Base-by-base conservation (phyloP, 2,888 invertebrate genomes). In the Eilema sororculum region DNA sequence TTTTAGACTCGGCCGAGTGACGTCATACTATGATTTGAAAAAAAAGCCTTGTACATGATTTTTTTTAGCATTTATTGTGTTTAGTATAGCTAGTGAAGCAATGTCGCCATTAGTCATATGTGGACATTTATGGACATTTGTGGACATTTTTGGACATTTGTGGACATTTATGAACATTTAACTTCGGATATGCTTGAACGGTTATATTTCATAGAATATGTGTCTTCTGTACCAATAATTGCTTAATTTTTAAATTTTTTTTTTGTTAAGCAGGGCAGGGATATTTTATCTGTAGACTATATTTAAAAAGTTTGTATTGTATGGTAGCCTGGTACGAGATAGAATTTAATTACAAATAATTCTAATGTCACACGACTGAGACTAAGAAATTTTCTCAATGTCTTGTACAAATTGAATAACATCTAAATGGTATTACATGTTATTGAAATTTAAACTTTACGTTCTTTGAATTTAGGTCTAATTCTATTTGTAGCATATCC, bases 11-110 rank as follows among this genome's bases (percentile, higher is more conserved):
- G 41, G 56, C 52, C 52, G n/a, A 60, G 30, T 59, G 58, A 30
- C 59, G 52, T 25, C 25, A 24, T n/a, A 52, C 22, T 58, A n/a
- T 59, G n/a, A 20, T 20, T n/a, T 25, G 24, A 52, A 52, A 52
- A n/a, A 52, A 28, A 8, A 22, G 4, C 28, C 52, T 22, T 30
- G n/a, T 64, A 62, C 37, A 28, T 52, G 28, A 16, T 58, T 25
- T 58, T 52, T 64, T 5, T 65, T 61, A 41, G 62, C 41, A 65
- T 20, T 65, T 65, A 65, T 24, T 37, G 24, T 41, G 22, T 41
- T 41, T 62, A 41, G 37, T 62, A 30, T 28, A 65, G 63, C 46
- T 46, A 46, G 63, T 46, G 25, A 46, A 41, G 46, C 20, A 25
- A 46, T 28, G 28, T 46, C 28, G 64, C 52, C 64, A 52, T 52